A percentile compares a stretch with the other conserved stretches of the same genome.
These are phyloP conservation scores for Lepidurus arcticus DNA, from an alignment of 1,140 invertebrate species.

Conservation along the genomic window DNA sequence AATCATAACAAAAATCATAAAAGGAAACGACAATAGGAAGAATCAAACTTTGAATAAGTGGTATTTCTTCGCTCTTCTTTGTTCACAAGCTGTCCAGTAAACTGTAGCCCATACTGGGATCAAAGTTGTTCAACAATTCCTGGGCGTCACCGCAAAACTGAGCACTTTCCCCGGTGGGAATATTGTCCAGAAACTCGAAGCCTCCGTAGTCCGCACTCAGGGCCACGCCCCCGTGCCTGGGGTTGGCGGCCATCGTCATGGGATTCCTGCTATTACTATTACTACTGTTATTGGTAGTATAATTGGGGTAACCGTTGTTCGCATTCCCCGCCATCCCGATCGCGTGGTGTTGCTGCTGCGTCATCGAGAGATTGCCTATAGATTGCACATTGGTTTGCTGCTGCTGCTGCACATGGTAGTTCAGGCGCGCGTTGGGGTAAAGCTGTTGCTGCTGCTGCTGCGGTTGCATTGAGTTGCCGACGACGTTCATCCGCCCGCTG, in stretches of 20 bases:
- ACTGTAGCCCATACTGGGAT: slow-evolving; percentile 30
- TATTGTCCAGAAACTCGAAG: slow-evolving; percentile 34
- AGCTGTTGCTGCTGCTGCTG: slow-evolving; percentile 28
- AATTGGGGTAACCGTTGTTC: background rate
- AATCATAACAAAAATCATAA: too few relatives aligned
- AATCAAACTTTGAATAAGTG: too few relatives aligned
- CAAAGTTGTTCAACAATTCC: slow-evolving; percentile 34
- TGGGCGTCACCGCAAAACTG: slow-evolving; percentile 34
- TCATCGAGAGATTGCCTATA: background rate
- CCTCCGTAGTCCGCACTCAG: slow-evolving; percentile 26
- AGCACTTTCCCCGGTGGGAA: slow-evolving; percentile 28
- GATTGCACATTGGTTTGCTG: slow-evolving; percentile 31
- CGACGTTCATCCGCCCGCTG: background rate
- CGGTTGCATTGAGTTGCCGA: background rate
- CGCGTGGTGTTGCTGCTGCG: slow-evolving; percentile 9
- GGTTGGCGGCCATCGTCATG: background rate
- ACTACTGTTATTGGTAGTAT: slow-evolving; percentile 25
- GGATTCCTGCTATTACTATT: slow-evolving; percentile 23
- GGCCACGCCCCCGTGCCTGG: background rate
- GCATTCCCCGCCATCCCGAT: background rate
- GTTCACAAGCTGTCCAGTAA: slow-evolving; percentile 33
- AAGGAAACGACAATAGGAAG: too few relatives aligned
- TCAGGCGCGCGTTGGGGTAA: slow-evolving; percentile 5
- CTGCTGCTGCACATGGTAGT: slow-evolving; percentile 31
- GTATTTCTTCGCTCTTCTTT: too few relatives aligned